Base-by-base conservation (phyloP, 2,888 invertebrate species). In the Elysia crispata region DNA sequence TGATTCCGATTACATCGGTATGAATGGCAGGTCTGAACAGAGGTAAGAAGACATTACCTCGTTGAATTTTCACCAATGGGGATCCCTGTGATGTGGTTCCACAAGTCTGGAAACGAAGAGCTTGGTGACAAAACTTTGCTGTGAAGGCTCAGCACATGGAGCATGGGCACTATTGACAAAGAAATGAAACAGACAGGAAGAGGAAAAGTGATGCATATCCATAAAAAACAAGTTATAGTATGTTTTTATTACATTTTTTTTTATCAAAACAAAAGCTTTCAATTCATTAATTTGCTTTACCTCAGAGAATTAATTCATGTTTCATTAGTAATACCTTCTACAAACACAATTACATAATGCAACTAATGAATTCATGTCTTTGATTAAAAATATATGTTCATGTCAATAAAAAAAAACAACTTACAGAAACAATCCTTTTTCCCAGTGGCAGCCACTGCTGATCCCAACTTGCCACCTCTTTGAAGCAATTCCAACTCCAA, bases 81-180 rank as follows among this genome's bases (percentile, higher is more conserved):
- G 8, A 91, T 84, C 6, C 92, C 92, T 30, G 92, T 92, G 25
- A 92, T 85, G 82, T 91, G 90, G 41, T 89, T 87, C 92, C 92
- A 92, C 28, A 92, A 85, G 73, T 87, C 90, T 72, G 75, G 54
- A 89, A 89, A 84, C 88, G 89, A 11, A 85, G 87, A 41, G 94
- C 95, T 82, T 15, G 83, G 62, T 18, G 72, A 69, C 94, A 95
- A 82, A 80, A 96, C 94, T 82, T 96, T 95, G 50, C 96, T 95
- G 93, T 97, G 97, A 85, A 96, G 95, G 69, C 96, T 96, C 86
- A 97, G 93, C 31, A 98, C 97, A 89, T 97, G 96, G 83, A 98
- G 93, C 83, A 98, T 93, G 18, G 97, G 97, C 86, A 97, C 97
- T 96, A 93, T 1, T 93, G 89, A 33, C 30, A 54, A 33, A 31